Evolutionary conservation across 2,888 invertebrate genomes (phyloP).

Genomic region (Esperia sulphurella): DNA sequence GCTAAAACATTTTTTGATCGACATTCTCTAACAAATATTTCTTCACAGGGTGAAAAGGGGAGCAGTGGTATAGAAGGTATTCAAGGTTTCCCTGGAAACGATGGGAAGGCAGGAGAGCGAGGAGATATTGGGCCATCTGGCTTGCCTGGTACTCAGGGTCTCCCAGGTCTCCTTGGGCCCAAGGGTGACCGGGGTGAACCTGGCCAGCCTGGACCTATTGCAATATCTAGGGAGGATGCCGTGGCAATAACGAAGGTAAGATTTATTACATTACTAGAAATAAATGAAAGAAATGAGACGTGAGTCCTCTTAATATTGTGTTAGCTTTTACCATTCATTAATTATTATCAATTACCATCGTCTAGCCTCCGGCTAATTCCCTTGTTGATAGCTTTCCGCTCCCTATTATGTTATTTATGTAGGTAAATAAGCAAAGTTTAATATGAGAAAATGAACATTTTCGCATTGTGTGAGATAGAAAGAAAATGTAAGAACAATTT

Average conservation of each 20-base stretch:
- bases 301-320: background rate
- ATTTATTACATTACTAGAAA: background rate
- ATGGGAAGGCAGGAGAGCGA: slow-evolving; percentile 82
- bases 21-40: no score
- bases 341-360: no score
- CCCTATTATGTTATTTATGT: no score
- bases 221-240: slow-evolving; percentile 80
- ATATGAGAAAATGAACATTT: no score
- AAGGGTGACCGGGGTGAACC: slow-evolving; percentile 86
- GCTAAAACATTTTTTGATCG: no score
- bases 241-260: slow-evolving; percentile 78
- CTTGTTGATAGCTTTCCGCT: no score
- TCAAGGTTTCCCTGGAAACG: slow-evolving; percentile 82
- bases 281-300: background rate
- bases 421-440: no score
- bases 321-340: no score
- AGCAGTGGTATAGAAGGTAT: slow-evolving; percentile 82
- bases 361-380: no score
- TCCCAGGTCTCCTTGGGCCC: slow-evolving; percentile 81
- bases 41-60: slow-evolving; percentile 81
- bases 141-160: slow-evolving; percentile 84
- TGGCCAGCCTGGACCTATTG: slow-evolving; percentile 83
- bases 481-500: no score
- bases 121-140: slow-evolving; percentile 87
- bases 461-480: no score